Conservation (phyloP, 2,797 vertebrate species). For the Nothura maculosa region DNA sequence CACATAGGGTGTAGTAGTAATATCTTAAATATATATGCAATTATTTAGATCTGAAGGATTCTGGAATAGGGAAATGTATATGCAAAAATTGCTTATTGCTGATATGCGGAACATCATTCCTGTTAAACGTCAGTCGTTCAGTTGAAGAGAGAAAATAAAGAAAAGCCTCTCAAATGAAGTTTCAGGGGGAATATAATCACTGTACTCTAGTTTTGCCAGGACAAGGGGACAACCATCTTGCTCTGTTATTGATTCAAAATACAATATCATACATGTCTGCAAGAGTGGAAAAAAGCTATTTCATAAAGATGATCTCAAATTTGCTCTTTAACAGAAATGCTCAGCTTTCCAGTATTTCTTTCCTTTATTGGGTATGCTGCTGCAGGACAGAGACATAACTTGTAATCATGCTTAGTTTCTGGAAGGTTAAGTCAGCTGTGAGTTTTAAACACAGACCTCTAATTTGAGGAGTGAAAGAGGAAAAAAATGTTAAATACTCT, state of each 20-base stretch:
- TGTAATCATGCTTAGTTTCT: neutral
- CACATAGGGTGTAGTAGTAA: neutral
- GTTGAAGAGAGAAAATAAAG: neutral
- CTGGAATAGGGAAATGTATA: neutral
- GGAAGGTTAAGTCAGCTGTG: neutral
- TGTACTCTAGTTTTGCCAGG: neutral
- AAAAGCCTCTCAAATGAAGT: neutral
- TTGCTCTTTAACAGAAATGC: neutral
- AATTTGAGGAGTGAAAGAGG: neutral
- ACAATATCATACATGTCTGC: neutral
- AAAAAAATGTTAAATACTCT: constrained; percentile 37
- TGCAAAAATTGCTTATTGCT: neutral
- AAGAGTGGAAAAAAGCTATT: neutral
- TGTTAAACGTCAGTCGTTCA: neutral
- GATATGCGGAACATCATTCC: neutral
- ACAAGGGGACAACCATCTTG: neutral
- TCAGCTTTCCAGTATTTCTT: neutral
- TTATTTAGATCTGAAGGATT: neutral
- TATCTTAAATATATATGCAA: neutral
- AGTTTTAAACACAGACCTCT: neutral
- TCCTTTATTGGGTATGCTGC: neutral
- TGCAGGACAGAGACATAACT: neutral
- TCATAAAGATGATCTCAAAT: neutral
- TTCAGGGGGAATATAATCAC: neutral
- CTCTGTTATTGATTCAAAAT: neutral